Conservation (phyloP, 2,797 vertebrate species). For the Garrulus glandarius region DNA sequence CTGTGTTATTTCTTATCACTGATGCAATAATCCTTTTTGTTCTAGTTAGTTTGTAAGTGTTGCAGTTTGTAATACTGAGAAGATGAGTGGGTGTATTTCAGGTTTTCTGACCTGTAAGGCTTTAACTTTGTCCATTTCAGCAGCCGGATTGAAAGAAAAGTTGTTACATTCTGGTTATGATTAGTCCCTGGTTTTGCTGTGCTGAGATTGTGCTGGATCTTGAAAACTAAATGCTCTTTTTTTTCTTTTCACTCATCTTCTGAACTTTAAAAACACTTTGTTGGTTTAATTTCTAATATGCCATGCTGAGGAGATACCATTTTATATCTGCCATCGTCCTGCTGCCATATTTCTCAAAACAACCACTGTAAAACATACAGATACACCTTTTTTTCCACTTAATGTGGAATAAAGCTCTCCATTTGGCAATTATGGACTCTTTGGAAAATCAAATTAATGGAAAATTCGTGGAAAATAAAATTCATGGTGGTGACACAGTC, state of each 20-base stretch:
- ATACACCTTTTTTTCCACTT: neutral
- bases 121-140: neutral
- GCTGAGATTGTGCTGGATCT: neutral
- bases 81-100: neutral
- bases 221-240: neutral
- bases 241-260: neutral
- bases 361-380: neutral
- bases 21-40: fast-evolving
- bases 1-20: neutral
- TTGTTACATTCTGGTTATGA: neutral
- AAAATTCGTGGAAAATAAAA: neutral
- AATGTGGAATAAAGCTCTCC: neutral
- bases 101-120: neutral
- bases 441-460: neutral
- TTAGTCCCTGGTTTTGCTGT: neutral
- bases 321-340: neutral
- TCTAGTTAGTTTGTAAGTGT: neutral
- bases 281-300: neutral
- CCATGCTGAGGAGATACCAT: neutral
- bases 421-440: neutral
- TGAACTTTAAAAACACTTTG: neutral
- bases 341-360: neutral
- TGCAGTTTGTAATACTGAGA: neutral
- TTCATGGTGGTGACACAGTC: neutral
- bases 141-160: neutral